These are phyloP conservation scores for Bombus haemorrhoidalis DNA, from an alignment of 1,140 invertebrate genomes.

Conservation along the genomic window DNA sequence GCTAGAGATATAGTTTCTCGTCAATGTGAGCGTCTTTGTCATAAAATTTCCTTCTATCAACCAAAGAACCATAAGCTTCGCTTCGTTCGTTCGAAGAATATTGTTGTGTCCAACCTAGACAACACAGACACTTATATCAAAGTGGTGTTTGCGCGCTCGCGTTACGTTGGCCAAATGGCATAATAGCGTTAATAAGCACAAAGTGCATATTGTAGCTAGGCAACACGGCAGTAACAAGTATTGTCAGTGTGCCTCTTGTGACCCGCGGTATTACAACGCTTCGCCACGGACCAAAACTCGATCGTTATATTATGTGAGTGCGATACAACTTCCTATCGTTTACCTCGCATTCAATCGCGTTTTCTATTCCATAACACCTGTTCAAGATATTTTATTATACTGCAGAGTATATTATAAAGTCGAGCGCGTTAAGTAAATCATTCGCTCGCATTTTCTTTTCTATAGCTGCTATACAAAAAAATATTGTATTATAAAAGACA, in stretches of 20 bases:
- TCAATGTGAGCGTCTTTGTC: background rate
- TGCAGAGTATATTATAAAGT: too few species aligned
- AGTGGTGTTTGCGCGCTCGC: background rate
- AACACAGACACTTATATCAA: constrained; percentile 2
- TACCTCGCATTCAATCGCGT: background rate
- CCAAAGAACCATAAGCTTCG: background rate
- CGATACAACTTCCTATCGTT: background rate
- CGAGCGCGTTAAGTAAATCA: too few species aligned
- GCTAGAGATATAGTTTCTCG: background rate
- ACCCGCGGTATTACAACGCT: background rate
- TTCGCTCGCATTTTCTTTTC: too few species aligned
- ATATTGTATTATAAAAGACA: too few species aligned
- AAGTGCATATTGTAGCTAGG: constrained; percentile 41
- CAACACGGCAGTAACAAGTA: constrained; percentile 41
- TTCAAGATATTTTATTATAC: too few species aligned
- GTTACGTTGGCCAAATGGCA: constrained; percentile 15
- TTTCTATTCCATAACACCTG: background rate
- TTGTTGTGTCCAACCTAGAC: background rate
- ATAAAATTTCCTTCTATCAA: background rate
- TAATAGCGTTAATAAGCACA: constrained; percentile 42
- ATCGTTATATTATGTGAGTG: background rate
- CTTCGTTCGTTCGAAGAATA: background rate
- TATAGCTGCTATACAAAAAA: too few species aligned
- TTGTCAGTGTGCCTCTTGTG: constrained; percentile 2
- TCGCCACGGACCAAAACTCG: background rate